These are phyloP conservation scores for Drosophila silvestris DNA, from an alignment of 2,888 invertebrate species.

Conservation along the genomic window DNA sequence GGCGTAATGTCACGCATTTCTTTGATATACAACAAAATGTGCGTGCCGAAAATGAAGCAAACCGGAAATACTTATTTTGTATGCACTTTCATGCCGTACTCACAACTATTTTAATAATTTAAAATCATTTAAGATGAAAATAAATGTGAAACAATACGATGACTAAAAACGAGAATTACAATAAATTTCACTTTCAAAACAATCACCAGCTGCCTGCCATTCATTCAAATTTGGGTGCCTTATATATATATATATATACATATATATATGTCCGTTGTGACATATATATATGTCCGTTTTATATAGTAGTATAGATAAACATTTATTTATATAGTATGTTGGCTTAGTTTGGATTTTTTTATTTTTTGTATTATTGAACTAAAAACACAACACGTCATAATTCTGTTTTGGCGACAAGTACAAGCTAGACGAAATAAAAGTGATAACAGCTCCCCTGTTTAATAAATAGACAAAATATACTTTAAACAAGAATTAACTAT, in stretches of 20 bases:
- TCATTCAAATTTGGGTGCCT: slow-evolving; percentile 39
- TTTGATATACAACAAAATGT: slow-evolving; percentile 40
- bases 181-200: slow-evolving; percentile 55
- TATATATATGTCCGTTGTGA: too few species aligned
- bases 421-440: slow-evolving; percentile 7
- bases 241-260: not conserved
- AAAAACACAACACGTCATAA: slow-evolving; percentile 46
- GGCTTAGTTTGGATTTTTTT: slow-evolving; percentile 21
- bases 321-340: slow-evolving; percentile 38
- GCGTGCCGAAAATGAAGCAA: slow-evolving; percentile 22
- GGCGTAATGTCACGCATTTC: slow-evolving; percentile 39
- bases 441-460: not conserved
- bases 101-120: slow-evolving; percentile 50
- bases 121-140: slow-evolving; percentile 52
- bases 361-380: slow-evolving; percentile 10
- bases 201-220: slow-evolving; percentile 45
- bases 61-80: slow-evolving; percentile 42
- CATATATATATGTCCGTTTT: not conserved
- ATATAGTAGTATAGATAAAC: slow-evolving; percentile 1
- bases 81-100: slow-evolving; percentile 63
- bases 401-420: slow-evolving; percentile 4
- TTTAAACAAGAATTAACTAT: not conserved
- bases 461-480: too few species aligned
- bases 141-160: slow-evolving; percentile 21
- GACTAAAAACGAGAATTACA: slow-evolving; percentile 33